Evolutionary conservation across 1,140 invertebrate species (phyloP).

Genomic region (Octopus sinensis): DNA sequence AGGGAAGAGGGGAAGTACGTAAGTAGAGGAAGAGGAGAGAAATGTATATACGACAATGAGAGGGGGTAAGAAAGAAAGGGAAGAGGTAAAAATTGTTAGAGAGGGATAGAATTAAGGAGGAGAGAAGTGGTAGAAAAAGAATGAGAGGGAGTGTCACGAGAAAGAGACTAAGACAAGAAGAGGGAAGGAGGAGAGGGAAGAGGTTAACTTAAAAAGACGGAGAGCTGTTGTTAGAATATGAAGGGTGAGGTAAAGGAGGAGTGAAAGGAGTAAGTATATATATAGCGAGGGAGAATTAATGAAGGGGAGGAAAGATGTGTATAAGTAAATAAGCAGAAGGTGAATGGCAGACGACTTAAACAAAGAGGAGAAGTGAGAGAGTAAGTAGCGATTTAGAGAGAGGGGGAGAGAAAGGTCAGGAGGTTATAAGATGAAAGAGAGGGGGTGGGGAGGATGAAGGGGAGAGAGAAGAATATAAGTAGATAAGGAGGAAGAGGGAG

Average conservation of each 20-base stretch:
- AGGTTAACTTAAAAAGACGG: neutral
- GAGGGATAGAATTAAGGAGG: neutral
- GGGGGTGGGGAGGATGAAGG: neutral
- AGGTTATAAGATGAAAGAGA: neutral
- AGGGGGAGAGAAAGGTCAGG: neutral
- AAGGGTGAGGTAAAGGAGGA: neutral
- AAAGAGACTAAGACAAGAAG: neutral
- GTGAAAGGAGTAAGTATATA: neutral
- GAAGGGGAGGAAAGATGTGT: neutral
- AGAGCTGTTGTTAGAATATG: neutral
- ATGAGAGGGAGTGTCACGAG: neutral
- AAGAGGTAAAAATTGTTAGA: neutral
- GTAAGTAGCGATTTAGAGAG: neutral
- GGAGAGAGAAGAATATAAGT: neutral
- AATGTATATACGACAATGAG: neutral
- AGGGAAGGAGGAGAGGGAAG: neutral
- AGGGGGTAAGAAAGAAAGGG: neutral
- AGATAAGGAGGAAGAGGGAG: neutral
- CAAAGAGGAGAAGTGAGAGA: neutral
- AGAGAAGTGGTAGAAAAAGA: neutral
- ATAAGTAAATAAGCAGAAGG: neutral
- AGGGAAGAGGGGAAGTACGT: neutral
- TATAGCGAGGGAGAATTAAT: neutral
- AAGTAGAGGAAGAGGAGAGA: neutral
- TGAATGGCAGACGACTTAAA: neutral